Percentiles rank a stretch among this genome's conserved stretches.
Evolutionary conservation across 2,113 vertebrate species (phyloP).

Genomic region (Erinaceus europaeus): DNA sequence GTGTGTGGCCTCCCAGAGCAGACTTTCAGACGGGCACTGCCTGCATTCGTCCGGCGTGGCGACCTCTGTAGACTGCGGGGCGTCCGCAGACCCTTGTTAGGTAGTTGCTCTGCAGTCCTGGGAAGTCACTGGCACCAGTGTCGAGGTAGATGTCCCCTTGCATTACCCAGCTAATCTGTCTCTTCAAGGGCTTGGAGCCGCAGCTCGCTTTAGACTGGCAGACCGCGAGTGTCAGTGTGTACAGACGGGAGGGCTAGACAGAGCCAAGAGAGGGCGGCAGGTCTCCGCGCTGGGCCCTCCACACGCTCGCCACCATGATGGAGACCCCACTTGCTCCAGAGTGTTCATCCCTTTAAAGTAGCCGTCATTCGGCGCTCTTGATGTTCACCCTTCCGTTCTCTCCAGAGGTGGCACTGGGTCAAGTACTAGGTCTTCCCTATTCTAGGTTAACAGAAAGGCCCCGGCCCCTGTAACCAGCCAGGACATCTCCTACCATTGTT

Average conservation of each 20-base stretch:
- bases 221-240: background rate
- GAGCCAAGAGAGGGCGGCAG: background rate
- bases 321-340: no score
- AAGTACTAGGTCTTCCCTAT: background rate
- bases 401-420: background rate
- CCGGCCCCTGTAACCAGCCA: no score
- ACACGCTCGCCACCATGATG: no score
- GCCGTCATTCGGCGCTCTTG: no score
- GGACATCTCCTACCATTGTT: no score
- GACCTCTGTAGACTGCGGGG: no score
- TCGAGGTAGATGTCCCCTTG: background rate
- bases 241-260: background rate
- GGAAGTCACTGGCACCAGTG: background rate
- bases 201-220: background rate
- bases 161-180: slow-evolving; percentile 9
- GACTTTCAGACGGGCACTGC: background rate
- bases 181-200: slow-evolving; percentile 26
- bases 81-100: no score
- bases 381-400: background rate
- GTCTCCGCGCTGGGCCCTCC: background rate
- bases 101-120: background rate
- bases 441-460: slow-evolving; percentile 34
- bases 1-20: background rate
- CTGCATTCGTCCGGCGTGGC: background rate
- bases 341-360: no score